Conservation (phyloP, 2,888 invertebrate genomes). For the Drosophila paracracens region DNA sequence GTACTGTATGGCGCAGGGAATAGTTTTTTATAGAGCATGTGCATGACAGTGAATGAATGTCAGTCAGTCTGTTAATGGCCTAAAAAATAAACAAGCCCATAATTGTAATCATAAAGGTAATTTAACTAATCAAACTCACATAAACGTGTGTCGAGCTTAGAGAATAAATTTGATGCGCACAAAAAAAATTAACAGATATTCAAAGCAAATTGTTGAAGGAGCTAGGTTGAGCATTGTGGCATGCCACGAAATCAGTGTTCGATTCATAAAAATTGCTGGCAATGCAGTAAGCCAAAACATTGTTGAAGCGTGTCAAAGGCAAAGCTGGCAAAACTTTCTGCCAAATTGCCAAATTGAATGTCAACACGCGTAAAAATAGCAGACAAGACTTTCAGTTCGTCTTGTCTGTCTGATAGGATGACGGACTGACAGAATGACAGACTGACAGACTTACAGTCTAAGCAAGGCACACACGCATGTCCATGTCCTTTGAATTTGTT, state of each 20-base stretch:
- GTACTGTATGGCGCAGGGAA: constrained; percentile 1
- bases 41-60: constrained; percentile 52
- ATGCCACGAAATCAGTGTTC: constrained; percentile 71
- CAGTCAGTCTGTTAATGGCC: constrained; percentile 14
- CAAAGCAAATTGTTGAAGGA: constrained; percentile 46
- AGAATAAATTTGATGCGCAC: constrained; percentile 22
- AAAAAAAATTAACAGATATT: constrained; percentile 72
- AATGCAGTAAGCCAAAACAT: constrained; percentile 58
- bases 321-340: constrained; percentile 68
- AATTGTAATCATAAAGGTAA: constrained; percentile 71
- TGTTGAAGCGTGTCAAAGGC: constrained; percentile 60
- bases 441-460: constrained; percentile 1
- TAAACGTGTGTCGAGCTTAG: constrained; percentile 49
- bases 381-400: constrained; percentile 19
- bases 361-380: constrained; percentile 80
- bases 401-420: constrained; percentile 3
- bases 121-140: constrained; percentile 73
- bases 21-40: constrained; percentile 42
- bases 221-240: neutral
- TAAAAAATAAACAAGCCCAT: constrained; percentile 30
- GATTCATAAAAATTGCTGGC: constrained; percentile 71
- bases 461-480: constrained; percentile 49
- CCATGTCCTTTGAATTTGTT: constrained; percentile 72
- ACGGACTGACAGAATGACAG: constrained; percentile 1
- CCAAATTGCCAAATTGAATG: constrained; percentile 80